A percentile compares a stretch with the other conserved stretches of the same genome.
phyloP scores from a whole-genome alignment of 2,113 vertebrate species.

The Ailuropoda melanoleuca region DNA sequence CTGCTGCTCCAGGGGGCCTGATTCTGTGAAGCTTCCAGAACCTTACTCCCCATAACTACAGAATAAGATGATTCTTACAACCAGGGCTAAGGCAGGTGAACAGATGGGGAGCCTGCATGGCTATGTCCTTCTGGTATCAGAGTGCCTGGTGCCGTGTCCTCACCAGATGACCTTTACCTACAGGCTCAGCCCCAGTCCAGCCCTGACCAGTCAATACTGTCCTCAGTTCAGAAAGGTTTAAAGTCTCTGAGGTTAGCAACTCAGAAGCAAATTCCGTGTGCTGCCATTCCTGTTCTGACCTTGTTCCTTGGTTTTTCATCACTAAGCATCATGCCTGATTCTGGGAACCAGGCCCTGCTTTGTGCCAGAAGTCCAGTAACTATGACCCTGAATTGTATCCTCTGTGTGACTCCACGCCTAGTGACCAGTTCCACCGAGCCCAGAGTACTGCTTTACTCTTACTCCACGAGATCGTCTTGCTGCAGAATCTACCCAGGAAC shows the following conservation, averaged over 20 bases:
- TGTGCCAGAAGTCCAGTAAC: neutral
- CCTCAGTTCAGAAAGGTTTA: neutral
- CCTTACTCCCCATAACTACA: neutral
- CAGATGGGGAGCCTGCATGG: neutral
- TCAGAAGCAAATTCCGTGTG: neutral
- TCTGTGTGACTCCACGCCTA: neutral
- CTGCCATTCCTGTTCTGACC: neutral
- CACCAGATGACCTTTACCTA: neutral
- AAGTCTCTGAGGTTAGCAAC: neutral
- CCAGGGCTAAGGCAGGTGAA: neutral
- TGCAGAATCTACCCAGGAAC: neutral
- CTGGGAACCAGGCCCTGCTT: neutral
- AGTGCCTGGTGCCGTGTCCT: neutral
- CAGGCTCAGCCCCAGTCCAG: neutral
- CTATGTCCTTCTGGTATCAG: neutral
- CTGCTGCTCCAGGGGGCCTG: neutral
- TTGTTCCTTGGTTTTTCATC: conserved; percentile 38
- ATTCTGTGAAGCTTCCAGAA: conserved; percentile 16
- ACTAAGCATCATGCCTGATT: neutral
- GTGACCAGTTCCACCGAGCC: neutral
- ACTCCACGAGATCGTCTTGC: neutral
- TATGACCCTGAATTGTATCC: neutral
- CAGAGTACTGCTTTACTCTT: neutral
- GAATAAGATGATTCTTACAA: neutral
- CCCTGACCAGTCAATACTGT: neutral